These are phyloP conservation scores for Tachina lurida DNA, from an alignment of 2,888 invertebrate genomes.

Conservation along the genomic window DNA sequence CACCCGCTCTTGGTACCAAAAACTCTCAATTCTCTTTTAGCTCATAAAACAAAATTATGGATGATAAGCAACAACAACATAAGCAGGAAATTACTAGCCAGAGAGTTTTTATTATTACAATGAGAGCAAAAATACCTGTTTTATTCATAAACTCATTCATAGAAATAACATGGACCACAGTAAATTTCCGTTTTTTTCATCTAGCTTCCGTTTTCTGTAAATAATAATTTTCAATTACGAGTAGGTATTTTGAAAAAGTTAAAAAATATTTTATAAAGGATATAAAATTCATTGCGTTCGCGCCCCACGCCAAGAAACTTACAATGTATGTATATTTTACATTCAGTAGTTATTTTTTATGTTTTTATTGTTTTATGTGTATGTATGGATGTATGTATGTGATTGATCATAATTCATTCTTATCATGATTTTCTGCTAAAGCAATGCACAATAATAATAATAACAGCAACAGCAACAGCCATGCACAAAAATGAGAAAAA, in stretches of 20 bases:
- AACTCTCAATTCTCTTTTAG: constrained; percentile 45
- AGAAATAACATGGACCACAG: not conserved
- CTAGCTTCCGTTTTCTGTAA: constrained; percentile 12
- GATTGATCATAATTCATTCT: constrained; percentile 82
- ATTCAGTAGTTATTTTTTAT: constrained; percentile 2
- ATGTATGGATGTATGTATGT: constrained; percentile 51
- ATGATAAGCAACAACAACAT: constrained; percentile 24
- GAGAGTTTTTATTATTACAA: not conserved
- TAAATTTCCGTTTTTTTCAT: constrained; percentile 17
- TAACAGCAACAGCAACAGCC: not conserved
- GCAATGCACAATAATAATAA: not conserved
- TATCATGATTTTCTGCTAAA: constrained; percentile 70
- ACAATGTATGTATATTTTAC: not conserved
- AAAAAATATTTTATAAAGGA: not conserved
- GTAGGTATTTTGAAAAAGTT: no score
- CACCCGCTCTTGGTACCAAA: not conserved
- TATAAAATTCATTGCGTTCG: no score
- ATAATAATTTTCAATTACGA: not conserved
- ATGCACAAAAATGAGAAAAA: constrained; percentile 18
- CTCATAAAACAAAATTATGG: constrained; percentile 33
- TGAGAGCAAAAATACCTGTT: constrained; percentile 54
- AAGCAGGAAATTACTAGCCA: not conserved
- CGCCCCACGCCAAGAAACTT: not conserved
- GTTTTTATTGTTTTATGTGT: constrained; percentile 72
- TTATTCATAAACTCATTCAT: constrained; percentile 48